These are phyloP conservation scores for Lasioglossum figueresi DNA, from an alignment of 2,888 invertebrate species.

Conservation along the genomic window DNA sequence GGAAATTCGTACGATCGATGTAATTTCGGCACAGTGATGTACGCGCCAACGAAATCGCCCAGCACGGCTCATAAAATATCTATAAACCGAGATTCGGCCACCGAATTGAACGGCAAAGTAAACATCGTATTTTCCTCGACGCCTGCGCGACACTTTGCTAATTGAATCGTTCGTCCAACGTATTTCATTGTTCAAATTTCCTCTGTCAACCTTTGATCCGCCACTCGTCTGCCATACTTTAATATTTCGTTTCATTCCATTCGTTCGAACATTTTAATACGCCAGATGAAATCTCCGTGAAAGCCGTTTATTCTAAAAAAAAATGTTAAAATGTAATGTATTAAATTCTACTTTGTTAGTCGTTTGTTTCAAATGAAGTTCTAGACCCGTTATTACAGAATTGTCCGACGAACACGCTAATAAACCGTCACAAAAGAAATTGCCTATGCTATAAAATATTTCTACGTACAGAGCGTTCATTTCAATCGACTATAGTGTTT, in stretches of 20 bases:
- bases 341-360: background rate
- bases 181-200: background rate
- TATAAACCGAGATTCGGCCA: slow-evolving; percentile 52
- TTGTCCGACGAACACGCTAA: background rate
- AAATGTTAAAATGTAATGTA: background rate
- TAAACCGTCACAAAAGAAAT: background rate
- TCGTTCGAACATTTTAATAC: background rate
- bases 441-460: background rate
- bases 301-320: background rate
- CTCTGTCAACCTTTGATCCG: too few species aligned
- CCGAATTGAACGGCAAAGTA: slow-evolving; percentile 47
- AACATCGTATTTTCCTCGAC: slow-evolving; percentile 49
- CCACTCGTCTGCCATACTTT: background rate
- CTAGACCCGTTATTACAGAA: background rate
- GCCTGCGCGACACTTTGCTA: slow-evolving; percentile 42
- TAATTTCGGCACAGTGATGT: slow-evolving; percentile 42
- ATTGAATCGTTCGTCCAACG: slow-evolving; percentile 51
- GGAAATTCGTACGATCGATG: slow-evolving; percentile 38
- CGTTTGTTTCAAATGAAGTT: background rate
- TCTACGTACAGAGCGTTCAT: background rate
- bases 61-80: slow-evolving; percentile 52
- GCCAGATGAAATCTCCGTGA: background rate
- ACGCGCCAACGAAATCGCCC: slow-evolving; percentile 46
- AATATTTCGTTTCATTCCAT: background rate
- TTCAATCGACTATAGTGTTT: background rate